A percentile compares a stretch with the other conserved stretches of the same genome.
Conservation (phyloP, 1,140 invertebrate species). For the Cardiocondyla obscurior region DNA sequence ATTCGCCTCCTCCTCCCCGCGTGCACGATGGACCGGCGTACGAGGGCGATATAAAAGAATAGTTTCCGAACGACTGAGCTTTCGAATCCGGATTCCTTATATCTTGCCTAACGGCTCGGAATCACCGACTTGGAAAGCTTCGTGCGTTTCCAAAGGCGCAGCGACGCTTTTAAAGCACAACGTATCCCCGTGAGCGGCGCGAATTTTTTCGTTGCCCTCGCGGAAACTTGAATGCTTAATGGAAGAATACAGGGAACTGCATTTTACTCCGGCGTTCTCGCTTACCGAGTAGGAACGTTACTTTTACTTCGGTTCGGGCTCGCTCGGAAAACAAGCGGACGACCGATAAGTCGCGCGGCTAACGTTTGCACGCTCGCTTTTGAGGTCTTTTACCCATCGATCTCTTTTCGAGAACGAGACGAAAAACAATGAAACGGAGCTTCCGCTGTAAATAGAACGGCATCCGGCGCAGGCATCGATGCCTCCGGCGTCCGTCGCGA, state of each 20-base stretch:
- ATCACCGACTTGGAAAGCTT: neutral
- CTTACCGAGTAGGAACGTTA: neutral
- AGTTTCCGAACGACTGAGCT: slow-evolving; percentile 4
- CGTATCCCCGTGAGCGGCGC: neutral
- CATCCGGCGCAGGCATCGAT: neutral
- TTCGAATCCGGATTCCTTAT: neutral
- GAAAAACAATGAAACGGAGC: slow-evolving; percentile 16
- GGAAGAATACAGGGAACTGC: neutral
- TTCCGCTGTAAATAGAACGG: slow-evolving; percentile 12
- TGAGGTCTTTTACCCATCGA: neutral
- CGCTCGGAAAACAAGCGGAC: neutral
- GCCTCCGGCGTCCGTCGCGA: slow-evolving; percentile 8
- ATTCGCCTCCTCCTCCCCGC: neutral
- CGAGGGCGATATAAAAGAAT: neutral
- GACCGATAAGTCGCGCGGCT: neutral
- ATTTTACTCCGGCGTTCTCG: no score
- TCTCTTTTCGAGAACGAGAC: neutral
- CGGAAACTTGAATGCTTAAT: neutral
- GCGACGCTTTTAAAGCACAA: neutral
- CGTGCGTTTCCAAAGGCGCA: neutral
- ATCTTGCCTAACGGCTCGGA: neutral
- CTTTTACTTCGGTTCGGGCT: neutral
- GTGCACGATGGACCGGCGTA: neutral
- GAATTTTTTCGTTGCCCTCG: neutral
- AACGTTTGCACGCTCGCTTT: no score